Base-by-base conservation (phyloP, 2,888 invertebrate genomes). In the Ramazzottius varieornatus region DNA sequence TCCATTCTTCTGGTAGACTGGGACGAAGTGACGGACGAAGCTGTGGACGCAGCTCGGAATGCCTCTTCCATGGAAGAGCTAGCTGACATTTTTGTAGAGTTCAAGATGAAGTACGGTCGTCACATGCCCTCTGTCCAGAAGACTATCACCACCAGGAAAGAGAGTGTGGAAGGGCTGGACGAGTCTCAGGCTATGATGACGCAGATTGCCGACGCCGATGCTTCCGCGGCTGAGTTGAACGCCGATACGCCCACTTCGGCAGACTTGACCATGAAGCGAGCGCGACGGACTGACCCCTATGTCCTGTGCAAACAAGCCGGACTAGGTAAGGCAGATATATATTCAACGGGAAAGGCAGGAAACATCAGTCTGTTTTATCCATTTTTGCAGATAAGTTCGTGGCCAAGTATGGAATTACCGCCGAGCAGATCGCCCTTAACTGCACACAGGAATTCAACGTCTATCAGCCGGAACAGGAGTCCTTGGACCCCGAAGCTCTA, bases 351-450 rank as follows among this genome's bases (percentile, higher is more conserved):
- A 40, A 13, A 20, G 8, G 20, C 20, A 20, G 20, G 20, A 40
- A 40, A 20, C 8, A 40, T 8, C 8, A 40, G 40, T 13, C 40
- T 40, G 20, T 68, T 64, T 13, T 16, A 13, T 20, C 33, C 32
- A 33, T 64, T 20, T 64, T 68, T 66, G 20, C 75, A 83, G 86
- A 83, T 71, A 83, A 84, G 0, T 80, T 94, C 63, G 88, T 88
- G 1, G 86, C 86, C 74, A 85, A 85, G 73, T 96, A 94, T 76
- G 96, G 96, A 68, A 78, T 98, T 65, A 83, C 85, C 0, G 90
- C 96, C 0, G 89, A 91, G 73, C 86, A 94, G 76, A 93, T 91
- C 75, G 92, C 91, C 0, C 93, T 94, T 78, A 96, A 98, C 78
- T 80, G 96, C 4, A 82, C 91, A 1, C 93, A 94, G 73, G 90